Evolutionary conservation across 2,888 invertebrate species (phyloP).

Genomic region (Automeris io): DNA sequence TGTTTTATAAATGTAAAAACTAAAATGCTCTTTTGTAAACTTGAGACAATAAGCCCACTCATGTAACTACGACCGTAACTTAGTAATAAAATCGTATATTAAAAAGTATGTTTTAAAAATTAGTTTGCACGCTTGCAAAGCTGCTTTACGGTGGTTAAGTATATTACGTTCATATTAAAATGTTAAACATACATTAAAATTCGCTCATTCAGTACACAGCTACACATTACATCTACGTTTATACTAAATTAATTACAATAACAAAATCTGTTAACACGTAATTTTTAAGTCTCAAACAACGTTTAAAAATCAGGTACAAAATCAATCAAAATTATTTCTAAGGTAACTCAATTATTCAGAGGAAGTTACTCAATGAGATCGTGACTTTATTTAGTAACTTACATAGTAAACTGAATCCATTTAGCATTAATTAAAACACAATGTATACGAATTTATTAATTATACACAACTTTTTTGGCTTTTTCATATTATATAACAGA

Average conservation of each 20-base stretch:
- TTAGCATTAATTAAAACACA: constrained; percentile 18
- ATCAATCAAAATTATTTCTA: constrained; percentile 69
- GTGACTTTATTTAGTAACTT: constrained; percentile 36
- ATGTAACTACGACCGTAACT: constrained; percentile 33
- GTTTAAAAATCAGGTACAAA: constrained; percentile 72
- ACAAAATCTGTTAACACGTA: constrained; percentile 66
- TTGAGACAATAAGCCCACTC: constrained; percentile 28
- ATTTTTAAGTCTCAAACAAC: constrained; percentile 64
- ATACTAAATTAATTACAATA: constrained; percentile 22
- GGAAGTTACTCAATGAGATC: constrained; percentile 68
- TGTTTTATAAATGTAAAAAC: constrained; percentile 24
- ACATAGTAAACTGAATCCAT: constrained; percentile 33
- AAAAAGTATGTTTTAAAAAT: constrained; percentile 48
- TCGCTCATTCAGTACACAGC: constrained; percentile 60
- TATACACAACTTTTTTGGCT: constrained; percentile 66
- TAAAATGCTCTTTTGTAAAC: no score
- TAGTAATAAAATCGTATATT: constrained; percentile 43
- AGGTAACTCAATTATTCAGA: constrained; percentile 69
- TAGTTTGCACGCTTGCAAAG: constrained; percentile 67
- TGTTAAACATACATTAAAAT: constrained; percentile 51
- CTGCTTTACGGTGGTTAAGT: constrained; percentile 68
- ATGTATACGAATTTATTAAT: constrained; percentile 42
- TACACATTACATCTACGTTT: constrained; percentile 44
- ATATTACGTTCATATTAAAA: constrained; percentile 40
- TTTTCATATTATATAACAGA: constrained; percentile 50